phyloP scores from a whole-genome alignment of 2,797 vertebrate species.

The Chelon auratus region DNA sequence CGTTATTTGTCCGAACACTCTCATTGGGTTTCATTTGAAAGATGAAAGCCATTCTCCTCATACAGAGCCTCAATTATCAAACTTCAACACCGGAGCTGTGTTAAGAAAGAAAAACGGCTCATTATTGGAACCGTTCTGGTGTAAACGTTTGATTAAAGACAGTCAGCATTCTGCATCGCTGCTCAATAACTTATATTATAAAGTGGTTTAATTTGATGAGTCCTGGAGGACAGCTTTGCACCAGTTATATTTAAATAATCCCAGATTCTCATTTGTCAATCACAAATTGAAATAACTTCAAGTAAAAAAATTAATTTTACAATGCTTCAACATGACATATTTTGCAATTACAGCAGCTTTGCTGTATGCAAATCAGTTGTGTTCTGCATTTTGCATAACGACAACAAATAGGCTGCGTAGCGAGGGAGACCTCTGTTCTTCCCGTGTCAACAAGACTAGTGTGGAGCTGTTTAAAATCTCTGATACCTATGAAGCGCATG shows the following conservation, averaged over 20 bases:
- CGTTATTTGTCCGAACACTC: slow-evolving; percentile 19
- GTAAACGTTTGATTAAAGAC: slow-evolving; percentile 64
- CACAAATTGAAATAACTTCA: slow-evolving; percentile 21
- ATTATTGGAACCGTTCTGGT: slow-evolving; percentile 43
- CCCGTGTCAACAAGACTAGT: neutral
- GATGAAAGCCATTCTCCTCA: slow-evolving; percentile 49
- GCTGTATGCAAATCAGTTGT: slow-evolving; percentile 17
- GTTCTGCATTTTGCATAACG: slow-evolving; percentile 25
- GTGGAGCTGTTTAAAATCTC: neutral
- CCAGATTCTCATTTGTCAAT: slow-evolving; percentile 32
- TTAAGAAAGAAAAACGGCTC: slow-evolving; percentile 51
- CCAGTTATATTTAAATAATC: slow-evolving; percentile 18
- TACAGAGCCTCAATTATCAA: slow-evolving; percentile 48
- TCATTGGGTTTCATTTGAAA: slow-evolving; percentile 40
- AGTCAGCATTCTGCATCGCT: slow-evolving; percentile 18
- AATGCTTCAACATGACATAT: slow-evolving; percentile 39
- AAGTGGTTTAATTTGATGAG: slow-evolving; percentile 33
- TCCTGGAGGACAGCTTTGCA: slow-evolving; percentile 18
- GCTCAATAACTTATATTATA: slow-evolving; percentile 24
- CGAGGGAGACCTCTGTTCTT: slow-evolving; percentile 15
- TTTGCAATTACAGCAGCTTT: slow-evolving; percentile 28
- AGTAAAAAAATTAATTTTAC: neutral
- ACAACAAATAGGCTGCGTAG: slow-evolving; percentile 11
- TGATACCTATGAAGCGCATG: neutral
- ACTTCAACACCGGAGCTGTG: slow-evolving; percentile 32